Percentiles rank a stretch among this genome's conserved stretches.
Evolutionary conservation across 1,140 invertebrate species (phyloP).

Genomic region (Kradibia gibbosae): DNA sequence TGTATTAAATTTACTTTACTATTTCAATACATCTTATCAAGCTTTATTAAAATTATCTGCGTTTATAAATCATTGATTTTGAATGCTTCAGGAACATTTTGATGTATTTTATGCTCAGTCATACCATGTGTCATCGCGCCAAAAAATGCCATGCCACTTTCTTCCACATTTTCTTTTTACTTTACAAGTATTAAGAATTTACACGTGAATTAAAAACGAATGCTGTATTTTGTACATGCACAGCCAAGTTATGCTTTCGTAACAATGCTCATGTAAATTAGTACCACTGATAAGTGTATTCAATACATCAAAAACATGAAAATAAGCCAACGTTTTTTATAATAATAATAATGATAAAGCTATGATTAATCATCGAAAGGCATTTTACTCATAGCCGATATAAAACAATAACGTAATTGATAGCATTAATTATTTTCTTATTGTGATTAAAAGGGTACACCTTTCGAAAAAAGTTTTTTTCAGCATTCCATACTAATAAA

Average conservation of each 20-base stretch:
- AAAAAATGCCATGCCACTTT: slow-evolving; percentile 7
- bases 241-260: background rate
- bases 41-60: background rate
- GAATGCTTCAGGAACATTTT: background rate
- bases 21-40: background rate
- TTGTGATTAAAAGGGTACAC: too few species aligned
- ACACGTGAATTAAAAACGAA: slow-evolving; percentile 30
- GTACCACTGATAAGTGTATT: too few species aligned
- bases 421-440: too few species aligned
- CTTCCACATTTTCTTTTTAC: background rate
- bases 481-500: background rate
- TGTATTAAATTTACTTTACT: background rate
- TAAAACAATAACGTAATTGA: too few species aligned
- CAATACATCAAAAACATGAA: too few species aligned
- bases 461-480: background rate
- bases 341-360: background rate
- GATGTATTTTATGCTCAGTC: background rate
- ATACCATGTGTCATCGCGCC: slow-evolving; percentile 11
- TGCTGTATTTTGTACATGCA: background rate
- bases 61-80: background rate
- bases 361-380: too few species aligned
- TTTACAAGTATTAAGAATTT: slow-evolving; percentile 5
- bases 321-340: too few species aligned
- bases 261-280: background rate
- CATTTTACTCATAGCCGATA: too few species aligned